Base-by-base conservation (phyloP, 1,140 invertebrate species). In the Scaptomyza hsui region DNA sequence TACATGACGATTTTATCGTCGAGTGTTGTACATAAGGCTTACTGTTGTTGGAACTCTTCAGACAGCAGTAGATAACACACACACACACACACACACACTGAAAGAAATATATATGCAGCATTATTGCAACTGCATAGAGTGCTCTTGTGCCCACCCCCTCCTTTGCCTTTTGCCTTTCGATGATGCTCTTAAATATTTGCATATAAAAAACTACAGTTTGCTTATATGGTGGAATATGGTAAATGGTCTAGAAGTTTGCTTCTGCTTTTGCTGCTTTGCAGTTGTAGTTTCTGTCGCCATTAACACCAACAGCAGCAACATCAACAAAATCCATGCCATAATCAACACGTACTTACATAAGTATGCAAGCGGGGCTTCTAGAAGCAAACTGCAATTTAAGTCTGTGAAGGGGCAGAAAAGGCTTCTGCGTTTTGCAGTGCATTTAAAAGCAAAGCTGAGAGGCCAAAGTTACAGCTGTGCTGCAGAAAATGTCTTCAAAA, bases 1-100 rank as follows among this genome's bases (percentile, higher is more conserved):
- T 86, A 85, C 81, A 85, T 86, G 81, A 85, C 80, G 81, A 85
- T 85, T 85, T 85, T 86, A 85, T 85, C 81, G 81, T 86, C 81
- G 78, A 85, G 81, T 85, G 82, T 85, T 81, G 77, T 85, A 71
- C 77, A 86, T 74, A 74, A 77, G 77, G 81, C 77, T 86, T 80
- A 80, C 63, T 59, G 49, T 48, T 68, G 63, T 32, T 55, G n/a
- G 12, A 19, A 16, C 62, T 67, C 62, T 67, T 65, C 69, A 67
- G 69, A 72, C 62, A 47, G 62, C 62, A 65, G 44, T 18, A 53
- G 67, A 70, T 64, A 73, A 41, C 56, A 56, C 62, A 39, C 44
- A 21, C 44, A 15, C 47, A 49, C 67, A 55, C 42, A n/a, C n/a
- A 49, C 51, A 51, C 32, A 52, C 53, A 55, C 41, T 16, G 12